Conservation (phyloP, 1,140 invertebrate species). For the Bombus confusus region DNA sequence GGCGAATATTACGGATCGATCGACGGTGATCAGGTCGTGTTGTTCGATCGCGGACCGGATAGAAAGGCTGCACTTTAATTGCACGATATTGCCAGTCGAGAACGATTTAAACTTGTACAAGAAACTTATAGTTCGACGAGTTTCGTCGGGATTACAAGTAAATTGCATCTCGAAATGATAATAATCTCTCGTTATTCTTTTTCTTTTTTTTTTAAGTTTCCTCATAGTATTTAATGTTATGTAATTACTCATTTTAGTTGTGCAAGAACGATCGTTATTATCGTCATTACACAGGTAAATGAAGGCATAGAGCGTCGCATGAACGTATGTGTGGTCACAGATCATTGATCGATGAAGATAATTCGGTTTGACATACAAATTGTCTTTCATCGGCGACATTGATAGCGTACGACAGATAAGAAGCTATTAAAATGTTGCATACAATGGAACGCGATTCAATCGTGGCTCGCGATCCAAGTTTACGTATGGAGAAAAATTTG, state of each 20-base stretch:
- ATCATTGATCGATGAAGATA: constrained; percentile 26
- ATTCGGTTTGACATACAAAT: neutral
- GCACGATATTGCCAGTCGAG: neutral
- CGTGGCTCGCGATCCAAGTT: neutral
- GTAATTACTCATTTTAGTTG: neutral
- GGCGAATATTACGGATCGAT: constrained; percentile 18
- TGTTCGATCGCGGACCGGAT: constrained; percentile 8
- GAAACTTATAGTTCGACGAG: constrained; percentile 1
- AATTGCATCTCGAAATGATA: constrained; percentile 11
- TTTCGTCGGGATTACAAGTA: constrained; percentile 1
- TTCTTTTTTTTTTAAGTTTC: neutral
- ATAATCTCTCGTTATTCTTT: neutral
- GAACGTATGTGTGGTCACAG: neutral
- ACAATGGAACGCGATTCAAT: neutral
- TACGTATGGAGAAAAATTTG: neutral
- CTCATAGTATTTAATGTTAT: neutral
- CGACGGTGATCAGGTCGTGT: neutral
- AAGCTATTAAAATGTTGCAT: neutral
- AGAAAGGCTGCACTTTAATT: constrained; percentile 32
- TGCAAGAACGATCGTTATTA: constrained; percentile 13
- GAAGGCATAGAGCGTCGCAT: neutral
- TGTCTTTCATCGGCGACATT: neutral
- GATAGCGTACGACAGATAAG: neutral
- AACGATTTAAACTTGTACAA: neutral
- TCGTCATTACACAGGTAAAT: neutral